Evolutionary conservation across 2,797 vertebrate genomes (phyloP), one percentile per base, ranked within the genome.

Genomic region (Remorina albescens): DNA sequence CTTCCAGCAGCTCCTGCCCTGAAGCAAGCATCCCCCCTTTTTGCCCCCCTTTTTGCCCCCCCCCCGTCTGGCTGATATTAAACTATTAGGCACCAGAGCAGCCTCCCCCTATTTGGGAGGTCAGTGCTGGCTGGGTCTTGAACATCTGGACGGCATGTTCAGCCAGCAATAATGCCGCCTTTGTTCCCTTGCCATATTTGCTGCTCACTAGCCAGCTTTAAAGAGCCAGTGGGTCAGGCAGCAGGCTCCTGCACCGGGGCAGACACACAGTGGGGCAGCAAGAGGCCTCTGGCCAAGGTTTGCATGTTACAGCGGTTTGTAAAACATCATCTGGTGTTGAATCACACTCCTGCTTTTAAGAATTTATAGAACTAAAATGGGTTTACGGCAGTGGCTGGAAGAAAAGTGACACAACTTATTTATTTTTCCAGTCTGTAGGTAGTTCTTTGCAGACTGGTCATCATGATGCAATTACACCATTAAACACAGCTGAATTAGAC

Each of bases 131-230:
- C 89, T 89, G 90, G 82, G 80, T 80, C 72, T 61, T 42, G 41
- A 94, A 95, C 95, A 96, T 95, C 95, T 96, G 95, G 95, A 95
- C 91, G 90, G 93, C 94, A 95, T 90, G 91, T 94, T 91, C 82
- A 85, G 89, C 86, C 91, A 91, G 89, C 86, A 89, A 93, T 90
- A 94, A 89, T 84, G 66, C 86, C 70, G 82, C 87, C 86, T 82
- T 91, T 95, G 93, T 95, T 95, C 92, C 86, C 88, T 71, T 93
- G 94, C 94, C 92, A 91, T 74, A 36, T 84, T 85, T 81, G 74
- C 83, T 84, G 87, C 92, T 92, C 88, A 83, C 85, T 72, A 8
- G 70, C 83, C 87, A 90, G 86, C 91, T 96, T 94, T 94, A 89
- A 95, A 94, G 92, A 88, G 74, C 74, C 81, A 88, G 82, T 65